phyloP scores from a whole-genome alignment of 1,140 invertebrate species.

The Drosophila pachea region DNA sequence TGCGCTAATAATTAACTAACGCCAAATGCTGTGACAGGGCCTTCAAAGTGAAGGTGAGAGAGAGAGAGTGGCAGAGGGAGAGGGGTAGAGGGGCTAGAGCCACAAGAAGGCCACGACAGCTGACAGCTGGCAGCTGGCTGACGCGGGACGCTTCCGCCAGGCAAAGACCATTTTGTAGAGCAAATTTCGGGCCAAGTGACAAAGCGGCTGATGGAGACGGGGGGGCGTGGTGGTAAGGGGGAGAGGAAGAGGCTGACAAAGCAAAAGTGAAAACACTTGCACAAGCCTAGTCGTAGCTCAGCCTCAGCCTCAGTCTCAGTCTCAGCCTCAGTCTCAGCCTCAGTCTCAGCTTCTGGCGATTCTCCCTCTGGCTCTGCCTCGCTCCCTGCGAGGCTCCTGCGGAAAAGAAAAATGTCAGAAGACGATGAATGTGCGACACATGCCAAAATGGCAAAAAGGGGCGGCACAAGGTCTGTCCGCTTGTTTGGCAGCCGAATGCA shows the following conservation, averaged over 20 bases:
- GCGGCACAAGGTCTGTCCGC: conserved; percentile 15
- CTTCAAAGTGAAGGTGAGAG: neutral
- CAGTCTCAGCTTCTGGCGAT: too few relatives aligned
- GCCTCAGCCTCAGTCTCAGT: too few relatives aligned
- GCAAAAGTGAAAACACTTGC: too few relatives aligned
- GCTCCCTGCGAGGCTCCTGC: too few relatives aligned
- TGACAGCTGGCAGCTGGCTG: conserved; percentile 37
- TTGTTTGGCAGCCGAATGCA: conserved; percentile 46
- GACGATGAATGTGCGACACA: conserved; percentile 51
- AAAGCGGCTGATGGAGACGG: conserved; percentile 15
- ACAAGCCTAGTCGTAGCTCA: too few relatives aligned
- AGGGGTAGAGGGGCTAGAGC: conserved; percentile 2
- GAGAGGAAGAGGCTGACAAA: too few relatives aligned
- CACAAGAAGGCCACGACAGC: conserved; percentile 12
- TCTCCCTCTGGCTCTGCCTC: too few relatives aligned
- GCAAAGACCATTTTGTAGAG: conserved; percentile 2
- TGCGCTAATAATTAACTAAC: conserved; percentile 69
- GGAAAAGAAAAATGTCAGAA: conserved; percentile 12
- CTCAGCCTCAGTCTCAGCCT: too few relatives aligned
- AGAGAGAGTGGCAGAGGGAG: neutral
- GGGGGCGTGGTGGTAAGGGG: too few relatives aligned
- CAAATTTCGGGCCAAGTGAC: conserved; percentile 16
- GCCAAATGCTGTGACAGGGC: conserved; percentile 32
- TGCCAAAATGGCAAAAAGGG: conserved; percentile 31
- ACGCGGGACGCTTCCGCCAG: conserved; percentile 23